Conservation (phyloP, 2,888 invertebrate genomes). For the Pterostichus niger region DNA sequence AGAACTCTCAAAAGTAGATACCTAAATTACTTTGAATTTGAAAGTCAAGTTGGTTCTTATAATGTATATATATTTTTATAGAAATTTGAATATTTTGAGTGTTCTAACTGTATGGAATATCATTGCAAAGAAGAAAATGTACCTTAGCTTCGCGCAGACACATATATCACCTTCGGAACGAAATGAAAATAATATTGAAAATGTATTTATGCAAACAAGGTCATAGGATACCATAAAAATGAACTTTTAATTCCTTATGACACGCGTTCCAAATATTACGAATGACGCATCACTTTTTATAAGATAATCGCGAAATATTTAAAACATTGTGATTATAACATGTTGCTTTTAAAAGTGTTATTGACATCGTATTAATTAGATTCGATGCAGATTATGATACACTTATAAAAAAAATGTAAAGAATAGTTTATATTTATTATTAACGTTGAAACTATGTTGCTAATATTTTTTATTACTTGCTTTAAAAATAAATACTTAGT, state of each 20-base stretch:
- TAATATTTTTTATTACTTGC: too few relatives aligned
- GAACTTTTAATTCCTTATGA: conserved; percentile 31
- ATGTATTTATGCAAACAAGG: conserved; percentile 27
- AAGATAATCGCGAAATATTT: neutral
- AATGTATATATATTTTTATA: conserved; percentile 32
- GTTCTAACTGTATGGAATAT: conserved; percentile 63
- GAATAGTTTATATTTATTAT: too few relatives aligned
- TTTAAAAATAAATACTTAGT: neutral
- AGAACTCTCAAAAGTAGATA: conserved; percentile 62
- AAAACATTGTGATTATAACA: neutral
- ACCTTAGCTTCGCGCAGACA: conserved; percentile 24
- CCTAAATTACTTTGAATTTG: neutral
- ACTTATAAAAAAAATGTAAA: too few relatives aligned
- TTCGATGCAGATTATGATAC: too few relatives aligned
- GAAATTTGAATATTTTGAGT: conserved; percentile 54
- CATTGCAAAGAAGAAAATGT: conserved; percentile 35
- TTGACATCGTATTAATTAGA: too few relatives aligned
- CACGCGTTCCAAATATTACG: conserved; percentile 7
- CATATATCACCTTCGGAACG: neutral
- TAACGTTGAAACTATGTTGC: too few relatives aligned
- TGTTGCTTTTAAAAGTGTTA: too few relatives aligned
- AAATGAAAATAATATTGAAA: conserved; percentile 43
- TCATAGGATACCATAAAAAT: conserved; percentile 48
- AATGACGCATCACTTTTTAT: conserved; percentile 12
- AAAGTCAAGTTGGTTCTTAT: conserved; percentile 15